Evolutionary conservation across 2,888 invertebrate genomes (phyloP).

Genomic region (Alviniconcha strummeri): DNA sequence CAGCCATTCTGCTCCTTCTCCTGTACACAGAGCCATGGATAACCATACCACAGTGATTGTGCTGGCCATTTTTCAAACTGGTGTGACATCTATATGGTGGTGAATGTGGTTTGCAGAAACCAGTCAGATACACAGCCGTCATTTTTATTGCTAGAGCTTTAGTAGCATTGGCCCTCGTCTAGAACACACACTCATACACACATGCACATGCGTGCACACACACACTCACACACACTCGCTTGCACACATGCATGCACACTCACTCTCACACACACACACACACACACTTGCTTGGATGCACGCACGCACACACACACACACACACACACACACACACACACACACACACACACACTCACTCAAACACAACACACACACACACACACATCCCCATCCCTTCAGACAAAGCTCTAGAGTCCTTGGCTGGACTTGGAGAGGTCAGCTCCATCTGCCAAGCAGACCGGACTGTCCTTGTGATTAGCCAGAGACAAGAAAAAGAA

Average conservation of each 20-base stretch:
- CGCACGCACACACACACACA: neutral
- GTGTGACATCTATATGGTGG: too few relatives aligned
- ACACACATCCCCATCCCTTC: neutral
- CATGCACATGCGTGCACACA: neutral
- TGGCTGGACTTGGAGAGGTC: too few relatives aligned
- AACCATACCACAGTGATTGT: neutral
- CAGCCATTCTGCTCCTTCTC: conserved; percentile 23
- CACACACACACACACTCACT: neutral
- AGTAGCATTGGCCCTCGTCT: too few relatives aligned
- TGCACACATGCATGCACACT: too few relatives aligned
- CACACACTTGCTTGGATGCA: neutral
- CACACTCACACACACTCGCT: neutral
- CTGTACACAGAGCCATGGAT: neutral
- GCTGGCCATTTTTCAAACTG: too few relatives aligned
- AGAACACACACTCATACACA: conserved; percentile 1
- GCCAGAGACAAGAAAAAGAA: too few relatives aligned
- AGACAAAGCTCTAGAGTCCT: neutral
- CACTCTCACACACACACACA: too few relatives aligned
- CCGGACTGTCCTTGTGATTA: too few relatives aligned
- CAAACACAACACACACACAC: neutral
- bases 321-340: neutral
- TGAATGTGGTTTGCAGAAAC: neutral
- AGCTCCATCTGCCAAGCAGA: too few relatives aligned
- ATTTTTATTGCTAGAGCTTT: too few relatives aligned
- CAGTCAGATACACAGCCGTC: neutral